A percentile compares a stretch with the other conserved stretches of the same genome.
Conservation (phyloP, 92 coral and sea anemone genomes). For the Epizoanthus illoricatus region DNA sequence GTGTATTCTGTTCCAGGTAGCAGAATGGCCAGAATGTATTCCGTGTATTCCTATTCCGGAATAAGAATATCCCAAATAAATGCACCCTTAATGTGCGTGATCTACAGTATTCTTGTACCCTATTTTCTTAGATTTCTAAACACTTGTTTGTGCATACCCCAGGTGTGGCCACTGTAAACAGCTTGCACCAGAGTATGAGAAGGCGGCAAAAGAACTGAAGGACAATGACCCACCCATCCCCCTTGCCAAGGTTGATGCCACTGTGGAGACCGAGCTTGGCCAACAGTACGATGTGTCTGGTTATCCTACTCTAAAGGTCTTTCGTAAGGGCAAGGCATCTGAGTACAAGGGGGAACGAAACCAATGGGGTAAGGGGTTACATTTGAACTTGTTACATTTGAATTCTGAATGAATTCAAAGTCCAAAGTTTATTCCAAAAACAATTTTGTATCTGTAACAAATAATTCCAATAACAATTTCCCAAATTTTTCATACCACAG, state of each 20-base stretch:
- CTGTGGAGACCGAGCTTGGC: constrained; percentile 73
- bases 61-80: too few species aligned
- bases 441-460: too few species aligned
- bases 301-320: constrained; percentile 88
- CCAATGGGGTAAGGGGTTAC: constrained; percentile 67
- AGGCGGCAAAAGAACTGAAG: constrained; percentile 87
- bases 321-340: constrained; percentile 89
- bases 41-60: too few species aligned
- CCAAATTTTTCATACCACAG: too few species aligned
- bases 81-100: too few species aligned
- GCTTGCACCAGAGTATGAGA: constrained; percentile 97
- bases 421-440: too few species aligned
- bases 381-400: too few species aligned
- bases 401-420: too few species aligned
- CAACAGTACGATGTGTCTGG: constrained; percentile 78
- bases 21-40: too few species aligned
- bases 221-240: constrained; percentile 91
- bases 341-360: constrained; percentile 91
- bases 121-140: neutral
- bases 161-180: constrained; percentile 99
- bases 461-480: too few species aligned
- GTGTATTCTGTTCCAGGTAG: too few species aligned
- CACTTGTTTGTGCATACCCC: neutral
- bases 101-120: too few species aligned
- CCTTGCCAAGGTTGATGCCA: constrained; percentile 94